A percentile compares a stretch with the other conserved stretches of the same genome.
Conservation (phyloP, 2,113 vertebrate species). For the Micronycteris hirsuta region DNA sequence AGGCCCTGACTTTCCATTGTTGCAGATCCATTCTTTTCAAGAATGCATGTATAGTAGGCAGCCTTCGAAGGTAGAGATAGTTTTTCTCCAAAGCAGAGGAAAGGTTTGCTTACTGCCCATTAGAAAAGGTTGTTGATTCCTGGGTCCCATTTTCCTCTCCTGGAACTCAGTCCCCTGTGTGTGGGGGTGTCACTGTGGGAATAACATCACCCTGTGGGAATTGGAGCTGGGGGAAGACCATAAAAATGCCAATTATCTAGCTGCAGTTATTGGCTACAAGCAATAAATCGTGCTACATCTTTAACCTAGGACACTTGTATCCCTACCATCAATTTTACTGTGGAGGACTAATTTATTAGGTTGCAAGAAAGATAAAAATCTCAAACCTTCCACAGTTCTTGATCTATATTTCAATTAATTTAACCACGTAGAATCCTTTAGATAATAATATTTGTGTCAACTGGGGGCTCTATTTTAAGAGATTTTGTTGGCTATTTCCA, state of each 20-base stretch:
- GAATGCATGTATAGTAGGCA: neutral
- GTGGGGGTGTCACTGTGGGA: neutral
- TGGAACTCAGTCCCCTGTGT: neutral
- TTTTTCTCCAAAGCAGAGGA: neutral
- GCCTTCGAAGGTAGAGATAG: neutral
- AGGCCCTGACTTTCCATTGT: neutral
- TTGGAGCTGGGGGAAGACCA: neutral
- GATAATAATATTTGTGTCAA: neutral
- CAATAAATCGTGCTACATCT: neutral
- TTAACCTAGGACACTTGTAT: neutral
- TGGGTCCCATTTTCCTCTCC: neutral
- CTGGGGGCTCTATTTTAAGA: neutral
- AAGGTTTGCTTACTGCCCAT: neutral
- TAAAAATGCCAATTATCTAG: neutral
- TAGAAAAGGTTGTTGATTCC: neutral
- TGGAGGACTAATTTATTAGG: neutral
- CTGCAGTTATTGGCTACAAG: neutral
- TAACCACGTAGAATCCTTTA: neutral
- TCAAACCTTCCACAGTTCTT: neutral
- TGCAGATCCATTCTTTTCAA: neutral
- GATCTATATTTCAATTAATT: neutral
- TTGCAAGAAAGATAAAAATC: neutral
- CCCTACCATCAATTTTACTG: neutral
- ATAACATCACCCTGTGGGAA: neutral
- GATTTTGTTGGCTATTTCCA: neutral